A percentile compares a stretch with the other conserved stretches of the same genome.
phyloP scores from a whole-genome alignment of 2,888 invertebrate species.

The Megaustenia siamemsis region DNA sequence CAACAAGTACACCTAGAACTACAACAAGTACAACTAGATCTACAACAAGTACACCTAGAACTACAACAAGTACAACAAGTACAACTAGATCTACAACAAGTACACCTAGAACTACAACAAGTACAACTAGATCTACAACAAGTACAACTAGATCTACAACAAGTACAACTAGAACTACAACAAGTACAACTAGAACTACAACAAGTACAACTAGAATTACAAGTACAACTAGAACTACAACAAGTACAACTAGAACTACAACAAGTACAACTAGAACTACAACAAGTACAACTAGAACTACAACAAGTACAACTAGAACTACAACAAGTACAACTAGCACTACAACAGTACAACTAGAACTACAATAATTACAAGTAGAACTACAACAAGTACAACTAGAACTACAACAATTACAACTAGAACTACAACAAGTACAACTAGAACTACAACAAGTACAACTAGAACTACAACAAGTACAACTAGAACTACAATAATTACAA shows the following conservation, averaged over 20 bases:
- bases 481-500: no score
- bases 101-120: neutral
- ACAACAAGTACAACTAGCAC: neutral
- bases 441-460: no score
- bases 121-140: neutral
- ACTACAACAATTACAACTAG: neutral
- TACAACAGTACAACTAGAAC: neutral
- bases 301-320: constrained; percentile 12
- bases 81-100: neutral
- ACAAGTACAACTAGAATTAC: no score
- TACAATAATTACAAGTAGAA: neutral
- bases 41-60: neutral
- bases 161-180: no score
- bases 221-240: no score
- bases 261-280: neutral
- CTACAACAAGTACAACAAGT: neutral
- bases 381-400: neutral
- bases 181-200: no score
- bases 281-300: neutral
- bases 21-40: neutral
- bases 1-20: neutral
- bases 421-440: neutral
- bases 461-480: no score
- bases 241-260: neutral
- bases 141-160: neutral